Evolutionary conservation across 1,140 invertebrate genomes (phyloP), one percentile per base, ranked within the genome.

Genomic region (Drosophila nigrodunni): DNA sequence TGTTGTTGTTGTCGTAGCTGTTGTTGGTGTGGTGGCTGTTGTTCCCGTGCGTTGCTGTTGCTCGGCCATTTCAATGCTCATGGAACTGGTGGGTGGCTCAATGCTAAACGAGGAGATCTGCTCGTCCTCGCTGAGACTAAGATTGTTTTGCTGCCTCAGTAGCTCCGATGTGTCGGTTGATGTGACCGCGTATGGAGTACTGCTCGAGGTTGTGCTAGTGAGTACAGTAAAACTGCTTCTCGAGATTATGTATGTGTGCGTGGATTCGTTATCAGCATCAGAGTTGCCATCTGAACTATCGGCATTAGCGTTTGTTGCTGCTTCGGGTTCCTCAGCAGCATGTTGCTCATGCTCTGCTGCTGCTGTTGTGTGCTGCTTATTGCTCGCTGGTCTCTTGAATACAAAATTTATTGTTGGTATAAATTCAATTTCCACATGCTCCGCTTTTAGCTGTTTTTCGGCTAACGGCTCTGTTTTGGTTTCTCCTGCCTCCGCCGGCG

Each of bases 61-160:
- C 4, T 87, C 87, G 30, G 77, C 79, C 85, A 92, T 92, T 55
- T 92, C 90, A 50, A 91, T 90, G 44, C 83, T 76, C 52, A 92
- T 92, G 62, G 90, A 92, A 71, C 90, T 90, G 18, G 90, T 92
- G 57, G 90, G 90, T 15, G 74, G 77, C 44, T 91, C 87, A 39
- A 86, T 73, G 43, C 81, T 89, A 30, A 80, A 91, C 58, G 90
- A 90, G 11, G 85, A 77, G 43, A 90, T 74, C 30, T 78, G 69
- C 7, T 89, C 89, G 47, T 80, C 79, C 55, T 90, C 80, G 46
- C 82, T 88, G 9, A 82, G 66, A 65, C 82, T 86, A 7, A 89
- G 75, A 41, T 88, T 74, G 47, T 90, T 82, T 47, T 91, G 85
- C 25, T 80, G 76, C 62, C 86, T 72, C 34, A 91, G 49, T 65